phyloP scores from a whole-genome alignment of 2,113 vertebrate genomes.

The Dipodomys merriami region DNA sequence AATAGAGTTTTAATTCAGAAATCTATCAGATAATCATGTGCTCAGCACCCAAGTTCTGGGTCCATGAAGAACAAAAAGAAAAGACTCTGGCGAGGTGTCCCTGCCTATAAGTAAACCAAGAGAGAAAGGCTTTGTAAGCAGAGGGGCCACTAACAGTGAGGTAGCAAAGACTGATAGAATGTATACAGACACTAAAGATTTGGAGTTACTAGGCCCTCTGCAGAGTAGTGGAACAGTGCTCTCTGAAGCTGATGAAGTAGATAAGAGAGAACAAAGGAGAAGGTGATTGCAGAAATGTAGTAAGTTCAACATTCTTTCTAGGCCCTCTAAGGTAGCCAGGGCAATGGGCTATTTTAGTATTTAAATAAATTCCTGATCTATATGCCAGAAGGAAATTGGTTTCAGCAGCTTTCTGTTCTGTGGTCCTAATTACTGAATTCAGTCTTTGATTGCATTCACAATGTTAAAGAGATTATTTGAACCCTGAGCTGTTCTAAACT shows the following conservation, averaged over 20 bases:
- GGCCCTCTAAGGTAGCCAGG: neutral
- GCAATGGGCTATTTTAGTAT: neutral
- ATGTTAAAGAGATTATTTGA: neutral
- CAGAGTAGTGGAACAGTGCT: neutral
- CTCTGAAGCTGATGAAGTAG: neutral
- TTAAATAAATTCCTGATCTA: slow-evolving; percentile 32
- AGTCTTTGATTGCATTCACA: neutral
- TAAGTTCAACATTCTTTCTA: slow-evolving; percentile 5
- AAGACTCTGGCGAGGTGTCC: too few relatives aligned
- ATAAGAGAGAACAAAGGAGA: neutral
- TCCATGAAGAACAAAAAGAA: too few relatives aligned
- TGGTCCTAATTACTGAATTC: neutral
- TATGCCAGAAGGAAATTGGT: slow-evolving; percentile 39
- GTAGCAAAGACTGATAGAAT: too few relatives aligned
- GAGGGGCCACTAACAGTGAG: too few relatives aligned
- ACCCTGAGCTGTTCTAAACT: neutral
- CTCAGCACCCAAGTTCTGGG: too few relatives aligned
- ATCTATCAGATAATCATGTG: too few relatives aligned
- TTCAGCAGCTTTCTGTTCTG: slow-evolving; percentile 16
- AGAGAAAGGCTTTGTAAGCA: too few relatives aligned
- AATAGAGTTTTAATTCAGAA: too few relatives aligned
- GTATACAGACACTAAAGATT: too few relatives aligned
- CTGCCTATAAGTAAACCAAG: too few relatives aligned
- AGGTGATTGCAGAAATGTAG: neutral
- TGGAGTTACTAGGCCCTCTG: too few relatives aligned